phyloP scores from a whole-genome alignment of 2,113 vertebrate genomes.

The Barbus barbus region DNA sequence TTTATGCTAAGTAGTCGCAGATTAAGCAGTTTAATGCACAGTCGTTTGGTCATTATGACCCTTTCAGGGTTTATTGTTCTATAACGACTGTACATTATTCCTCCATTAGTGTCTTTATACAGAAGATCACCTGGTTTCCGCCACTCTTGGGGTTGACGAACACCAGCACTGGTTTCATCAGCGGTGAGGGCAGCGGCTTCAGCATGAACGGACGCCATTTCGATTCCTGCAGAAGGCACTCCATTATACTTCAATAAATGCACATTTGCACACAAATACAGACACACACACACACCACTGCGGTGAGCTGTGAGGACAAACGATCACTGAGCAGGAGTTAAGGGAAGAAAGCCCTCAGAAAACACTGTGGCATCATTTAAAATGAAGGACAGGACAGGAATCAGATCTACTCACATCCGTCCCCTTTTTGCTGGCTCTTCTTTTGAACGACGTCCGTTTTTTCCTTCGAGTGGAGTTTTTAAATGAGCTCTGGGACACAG shows the following conservation, averaged over 20 bases:
- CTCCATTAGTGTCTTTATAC: neutral
- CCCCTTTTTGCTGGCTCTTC: slow-evolving; percentile 95
- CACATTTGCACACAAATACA: neutral
- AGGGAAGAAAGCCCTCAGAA: slow-evolving; percentile 46
- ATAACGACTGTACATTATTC: slow-evolving; percentile 4
- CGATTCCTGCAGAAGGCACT: slow-evolving; percentile 79
- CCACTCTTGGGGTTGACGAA: slow-evolving; percentile 98
- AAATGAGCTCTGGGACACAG: slow-evolving; percentile 74
- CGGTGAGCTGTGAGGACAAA: slow-evolving; percentile 39
- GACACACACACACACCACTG: slow-evolving; percentile 13
- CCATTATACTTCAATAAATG: neutral
- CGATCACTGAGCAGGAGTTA: slow-evolving; percentile 50
- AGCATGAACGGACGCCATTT: slow-evolving; percentile 95
- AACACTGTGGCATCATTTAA: neutral
- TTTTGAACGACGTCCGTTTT: slow-evolving; percentile 97
- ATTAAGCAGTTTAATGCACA: neutral
- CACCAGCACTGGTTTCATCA: slow-evolving; percentile 97
- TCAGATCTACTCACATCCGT: slow-evolving; percentile 82
- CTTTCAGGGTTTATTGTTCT: neutral
- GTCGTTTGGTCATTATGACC: neutral
- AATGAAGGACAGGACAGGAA: slow-evolving; percentile 2
- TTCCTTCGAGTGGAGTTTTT: slow-evolving; percentile 94
- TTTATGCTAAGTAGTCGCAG: too few species aligned
- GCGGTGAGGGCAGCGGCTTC: slow-evolving; percentile 92
- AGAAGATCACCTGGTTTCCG: slow-evolving; percentile 89